Conservation (phyloP, 2,797 vertebrate species). For the Prionace glauca region DNA sequence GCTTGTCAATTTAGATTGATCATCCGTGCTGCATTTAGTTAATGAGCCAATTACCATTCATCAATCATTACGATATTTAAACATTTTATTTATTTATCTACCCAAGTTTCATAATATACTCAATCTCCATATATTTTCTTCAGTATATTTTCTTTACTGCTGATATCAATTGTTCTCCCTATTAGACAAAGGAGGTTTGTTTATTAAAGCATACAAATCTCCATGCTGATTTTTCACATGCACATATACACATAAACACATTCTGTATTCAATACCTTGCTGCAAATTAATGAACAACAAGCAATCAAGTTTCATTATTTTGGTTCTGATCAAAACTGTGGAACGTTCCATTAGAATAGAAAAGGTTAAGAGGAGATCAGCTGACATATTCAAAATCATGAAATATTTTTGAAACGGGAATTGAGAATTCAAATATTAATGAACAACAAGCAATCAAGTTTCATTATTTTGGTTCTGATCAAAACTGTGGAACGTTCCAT, state of each 20-base stretch:
- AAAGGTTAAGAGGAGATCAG: too few species aligned
- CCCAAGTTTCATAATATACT: background rate
- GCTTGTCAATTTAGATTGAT: background rate
- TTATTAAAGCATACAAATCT: background rate
- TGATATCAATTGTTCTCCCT: background rate
- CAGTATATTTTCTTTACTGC: background rate
- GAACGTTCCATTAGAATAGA: too few species aligned
- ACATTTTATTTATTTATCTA: background rate
- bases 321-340: too few species aligned
- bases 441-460: too few species aligned
- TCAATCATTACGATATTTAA: background rate
- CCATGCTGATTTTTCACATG: too few species aligned
- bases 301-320: too few species aligned
- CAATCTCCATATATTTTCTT: background rate
- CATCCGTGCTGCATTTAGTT: background rate
- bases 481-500: too few species aligned
- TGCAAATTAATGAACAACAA: too few species aligned
- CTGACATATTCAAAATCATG: background rate
- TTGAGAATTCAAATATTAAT: background rate
- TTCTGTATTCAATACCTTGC: too few species aligned
- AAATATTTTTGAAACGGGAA: background rate
- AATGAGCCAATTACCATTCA: background rate
- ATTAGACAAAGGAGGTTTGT: background rate
- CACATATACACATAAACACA: too few species aligned
- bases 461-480: too few species aligned